Conservation (phyloP, 2,113 vertebrate species). For the Paramisgurnus dabryanus region DNA sequence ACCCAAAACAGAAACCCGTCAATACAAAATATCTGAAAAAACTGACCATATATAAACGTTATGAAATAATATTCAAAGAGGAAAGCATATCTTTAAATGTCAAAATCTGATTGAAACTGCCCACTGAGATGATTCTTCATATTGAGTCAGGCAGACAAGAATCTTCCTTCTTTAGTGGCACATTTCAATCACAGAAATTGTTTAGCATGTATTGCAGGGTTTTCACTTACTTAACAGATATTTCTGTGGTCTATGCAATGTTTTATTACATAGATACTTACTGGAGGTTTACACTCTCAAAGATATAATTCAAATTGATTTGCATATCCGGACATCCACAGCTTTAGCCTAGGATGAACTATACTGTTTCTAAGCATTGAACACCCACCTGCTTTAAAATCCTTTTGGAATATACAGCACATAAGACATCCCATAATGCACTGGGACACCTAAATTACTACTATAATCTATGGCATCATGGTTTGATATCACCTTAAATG, state of each 20-base stretch:
- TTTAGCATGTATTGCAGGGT: not conserved
- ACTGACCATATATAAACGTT: not conserved
- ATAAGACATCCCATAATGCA: not conserved
- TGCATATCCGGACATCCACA: not conserved
- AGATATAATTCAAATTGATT: no score
- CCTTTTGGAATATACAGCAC: not conserved
- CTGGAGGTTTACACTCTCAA: not conserved
- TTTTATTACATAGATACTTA: not conserved
- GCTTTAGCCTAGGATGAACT: not conserved
- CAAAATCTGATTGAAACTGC: slow-evolving; percentile 21
- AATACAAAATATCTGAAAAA: slow-evolving; percentile 58
- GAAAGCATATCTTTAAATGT: slow-evolving; percentile 19
- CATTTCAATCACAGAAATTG: not conserved
- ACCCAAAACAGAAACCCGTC: slow-evolving; percentile 74
- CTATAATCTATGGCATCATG: no score
- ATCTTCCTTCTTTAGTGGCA: not conserved
- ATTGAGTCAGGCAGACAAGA: not conserved
- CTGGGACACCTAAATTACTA: not conserved
- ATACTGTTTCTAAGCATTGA: not conserved
- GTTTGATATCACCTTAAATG: no score
- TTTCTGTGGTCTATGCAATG: slow-evolving; percentile 6
- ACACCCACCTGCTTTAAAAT: not conserved
- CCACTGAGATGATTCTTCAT: slow-evolving; percentile 1
- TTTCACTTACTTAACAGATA: not conserved
- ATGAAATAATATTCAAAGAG: not conserved